Conservation (phyloP, 35 echinoderm and acorn worm species). For the Hemicentrotus pulcherrimus region DNA sequence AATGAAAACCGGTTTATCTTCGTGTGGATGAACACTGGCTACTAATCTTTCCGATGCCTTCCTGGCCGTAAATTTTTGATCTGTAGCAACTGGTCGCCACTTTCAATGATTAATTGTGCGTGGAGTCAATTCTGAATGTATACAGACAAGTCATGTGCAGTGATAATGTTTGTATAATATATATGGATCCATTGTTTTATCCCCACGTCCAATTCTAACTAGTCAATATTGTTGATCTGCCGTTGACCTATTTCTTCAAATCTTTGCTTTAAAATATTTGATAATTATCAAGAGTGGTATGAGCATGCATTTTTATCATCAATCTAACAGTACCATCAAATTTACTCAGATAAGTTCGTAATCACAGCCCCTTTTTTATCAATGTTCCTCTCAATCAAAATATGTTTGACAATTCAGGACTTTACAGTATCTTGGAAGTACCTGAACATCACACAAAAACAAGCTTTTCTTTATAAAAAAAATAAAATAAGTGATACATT, state of each 20-base stretch:
- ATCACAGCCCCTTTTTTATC: background rate
- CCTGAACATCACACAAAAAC: too few species aligned
- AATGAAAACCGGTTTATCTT: slow-evolving; percentile 19
- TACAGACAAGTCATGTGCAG: background rate
- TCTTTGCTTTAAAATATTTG: background rate
- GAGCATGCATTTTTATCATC: background rate
- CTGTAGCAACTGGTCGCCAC: background rate
- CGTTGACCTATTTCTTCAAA: background rate
- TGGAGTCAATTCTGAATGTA: background rate
- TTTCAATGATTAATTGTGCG: background rate
- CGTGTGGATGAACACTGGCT: background rate
- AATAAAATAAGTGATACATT: too few species aligned
- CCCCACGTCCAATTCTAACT: background rate
- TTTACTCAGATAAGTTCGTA: background rate
- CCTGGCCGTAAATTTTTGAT: background rate
- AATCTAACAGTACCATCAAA: background rate
- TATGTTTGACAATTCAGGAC: background rate
- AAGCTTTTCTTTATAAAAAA: too few species aligned
- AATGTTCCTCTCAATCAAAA: background rate
- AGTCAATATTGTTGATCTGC: background rate
- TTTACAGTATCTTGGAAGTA: too few species aligned
- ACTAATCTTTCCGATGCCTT: background rate
- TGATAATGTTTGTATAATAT: background rate
- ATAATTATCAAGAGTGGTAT: background rate
- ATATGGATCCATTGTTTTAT: background rate